Evolutionary conservation across 2,797 vertebrate species (phyloP).

Genomic region (Tragopan temminckii): DNA sequence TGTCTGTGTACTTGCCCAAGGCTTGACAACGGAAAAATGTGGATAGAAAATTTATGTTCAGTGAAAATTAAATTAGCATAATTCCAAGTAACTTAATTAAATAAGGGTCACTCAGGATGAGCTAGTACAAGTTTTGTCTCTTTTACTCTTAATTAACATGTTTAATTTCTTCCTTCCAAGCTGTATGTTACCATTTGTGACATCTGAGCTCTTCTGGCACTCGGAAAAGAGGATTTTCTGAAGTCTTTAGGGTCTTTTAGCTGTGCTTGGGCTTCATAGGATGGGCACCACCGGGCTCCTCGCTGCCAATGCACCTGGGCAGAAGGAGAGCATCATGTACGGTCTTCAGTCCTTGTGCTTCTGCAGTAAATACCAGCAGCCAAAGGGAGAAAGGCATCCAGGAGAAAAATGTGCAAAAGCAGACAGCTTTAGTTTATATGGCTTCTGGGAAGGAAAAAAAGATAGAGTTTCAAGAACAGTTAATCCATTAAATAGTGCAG

Average conservation of each 20-base stretch:
- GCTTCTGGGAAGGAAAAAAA: background rate
- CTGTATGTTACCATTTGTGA: background rate
- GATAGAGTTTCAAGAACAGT: background rate
- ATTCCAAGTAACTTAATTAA: background rate
- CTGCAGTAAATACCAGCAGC: background rate
- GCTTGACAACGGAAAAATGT: background rate
- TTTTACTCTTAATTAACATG: background rate
- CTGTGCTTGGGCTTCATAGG: background rate
- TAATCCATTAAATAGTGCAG: background rate
- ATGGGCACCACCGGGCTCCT: background rate
- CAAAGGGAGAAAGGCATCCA: background rate
- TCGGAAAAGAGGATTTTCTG: background rate
- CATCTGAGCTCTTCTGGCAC: background rate
- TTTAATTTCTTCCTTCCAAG: background rate
- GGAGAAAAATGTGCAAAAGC: background rate
- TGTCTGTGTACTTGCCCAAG: background rate
- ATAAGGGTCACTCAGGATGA: background rate
- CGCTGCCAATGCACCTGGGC: background rate
- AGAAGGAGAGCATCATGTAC: rapidly evolving
- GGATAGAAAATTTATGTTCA: background rate
- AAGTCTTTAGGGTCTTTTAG: background rate
- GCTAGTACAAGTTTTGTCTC: background rate
- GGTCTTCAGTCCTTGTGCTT: background rate
- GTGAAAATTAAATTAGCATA: background rate
- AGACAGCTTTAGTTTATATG: background rate